Evolutionary conservation across 2,888 invertebrate genomes (phyloP).

Genomic region (Lymantria monacha): DNA sequence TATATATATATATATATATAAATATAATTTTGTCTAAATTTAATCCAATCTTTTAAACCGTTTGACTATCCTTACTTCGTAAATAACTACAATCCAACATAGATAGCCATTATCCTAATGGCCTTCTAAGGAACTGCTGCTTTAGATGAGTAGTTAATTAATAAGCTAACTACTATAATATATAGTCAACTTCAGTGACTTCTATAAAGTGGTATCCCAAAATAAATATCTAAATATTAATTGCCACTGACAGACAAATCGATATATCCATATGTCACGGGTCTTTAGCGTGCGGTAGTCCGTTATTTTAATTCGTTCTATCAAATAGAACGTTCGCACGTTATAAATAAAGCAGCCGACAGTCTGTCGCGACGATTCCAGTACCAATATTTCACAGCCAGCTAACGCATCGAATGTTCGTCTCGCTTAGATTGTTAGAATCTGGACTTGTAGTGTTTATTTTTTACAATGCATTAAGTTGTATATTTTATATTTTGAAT

Average conservation of each 20-base stretch:
- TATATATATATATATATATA: too few species aligned
- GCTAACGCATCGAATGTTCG: slow-evolving; percentile 55
- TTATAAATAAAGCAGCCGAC: slow-evolving; percentile 71
- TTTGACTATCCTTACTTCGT: slow-evolving; percentile 19
- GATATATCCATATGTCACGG: slow-evolving; percentile 50
- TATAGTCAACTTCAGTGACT: slow-evolving; percentile 21
- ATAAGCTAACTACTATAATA: slow-evolving; percentile 27
- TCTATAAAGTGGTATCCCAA: slow-evolving; percentile 20
- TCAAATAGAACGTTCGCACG: slow-evolving; percentile 63
- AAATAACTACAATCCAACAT: slow-evolving; percentile 20
- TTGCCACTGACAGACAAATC: slow-evolving; percentile 52
- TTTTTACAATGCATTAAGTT: background rate
- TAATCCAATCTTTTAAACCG: slow-evolving; percentile 10
- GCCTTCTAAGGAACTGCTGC: slow-evolving; percentile 18
- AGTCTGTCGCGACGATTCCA: slow-evolving; percentile 71
- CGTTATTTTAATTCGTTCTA: slow-evolving; percentile 58
- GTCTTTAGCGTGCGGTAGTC: slow-evolving; percentile 32
- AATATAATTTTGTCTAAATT: too few species aligned
- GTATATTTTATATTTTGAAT: too few species aligned
- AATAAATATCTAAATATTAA: slow-evolving; percentile 45
- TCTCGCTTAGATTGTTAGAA: slow-evolving; percentile 22
- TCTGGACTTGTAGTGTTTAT: slow-evolving; percentile 19
- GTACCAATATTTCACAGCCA: slow-evolving; percentile 74
- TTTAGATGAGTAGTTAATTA: slow-evolving; percentile 26
- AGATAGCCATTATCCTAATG: slow-evolving; percentile 26